These are phyloP conservation scores for Orgyia antiqua DNA, from an alignment of 2,888 invertebrate species.

Conservation along the genomic window DNA sequence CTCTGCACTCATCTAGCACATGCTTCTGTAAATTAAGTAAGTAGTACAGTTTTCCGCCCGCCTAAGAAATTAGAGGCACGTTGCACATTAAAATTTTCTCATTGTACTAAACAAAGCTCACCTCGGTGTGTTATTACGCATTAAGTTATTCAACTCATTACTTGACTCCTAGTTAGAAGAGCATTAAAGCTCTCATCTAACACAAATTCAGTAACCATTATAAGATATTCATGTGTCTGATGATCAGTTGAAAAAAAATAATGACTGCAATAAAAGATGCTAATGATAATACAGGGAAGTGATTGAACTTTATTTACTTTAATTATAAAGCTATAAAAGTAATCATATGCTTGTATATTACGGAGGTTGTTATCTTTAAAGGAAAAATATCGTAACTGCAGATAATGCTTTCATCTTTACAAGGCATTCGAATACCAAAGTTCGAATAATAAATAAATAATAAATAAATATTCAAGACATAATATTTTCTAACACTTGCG, in stretches of 20 bases:
- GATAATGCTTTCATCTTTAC: too few relatives aligned
- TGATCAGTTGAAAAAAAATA: constrained; percentile 32
- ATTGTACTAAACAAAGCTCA: too few relatives aligned
- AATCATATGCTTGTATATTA: constrained; percentile 9
- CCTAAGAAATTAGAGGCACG: constrained; percentile 16
- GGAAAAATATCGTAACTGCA: too few relatives aligned
- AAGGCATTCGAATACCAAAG: too few relatives aligned
- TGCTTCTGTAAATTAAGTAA: constrained; percentile 37
- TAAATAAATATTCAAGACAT: too few relatives aligned
- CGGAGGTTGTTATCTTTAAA: constrained; percentile 6
- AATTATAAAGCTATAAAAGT: constrained; percentile 22
- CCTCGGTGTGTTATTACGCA: too few relatives aligned
- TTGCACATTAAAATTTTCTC: constrained; percentile 16
- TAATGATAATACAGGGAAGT: constrained; percentile 28
- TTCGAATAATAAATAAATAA: too few relatives aligned
- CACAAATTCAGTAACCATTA: constrained; percentile 30
- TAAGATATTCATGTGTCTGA: constrained; percentile 36
- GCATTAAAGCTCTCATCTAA: constrained; percentile 33
- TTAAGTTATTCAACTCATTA: constrained; percentile 30
- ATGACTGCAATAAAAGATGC: constrained; percentile 35
- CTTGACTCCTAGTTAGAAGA: constrained; percentile 16
- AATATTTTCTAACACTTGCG: too few relatives aligned
- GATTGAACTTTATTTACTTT: constrained; percentile 25
- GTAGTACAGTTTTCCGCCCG: constrained; percentile 31
- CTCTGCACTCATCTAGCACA: constrained; percentile 41